phyloP scores from a whole-genome alignment of 2,113 vertebrate genomes.

The Drymodes brunneopygia region DNA sequence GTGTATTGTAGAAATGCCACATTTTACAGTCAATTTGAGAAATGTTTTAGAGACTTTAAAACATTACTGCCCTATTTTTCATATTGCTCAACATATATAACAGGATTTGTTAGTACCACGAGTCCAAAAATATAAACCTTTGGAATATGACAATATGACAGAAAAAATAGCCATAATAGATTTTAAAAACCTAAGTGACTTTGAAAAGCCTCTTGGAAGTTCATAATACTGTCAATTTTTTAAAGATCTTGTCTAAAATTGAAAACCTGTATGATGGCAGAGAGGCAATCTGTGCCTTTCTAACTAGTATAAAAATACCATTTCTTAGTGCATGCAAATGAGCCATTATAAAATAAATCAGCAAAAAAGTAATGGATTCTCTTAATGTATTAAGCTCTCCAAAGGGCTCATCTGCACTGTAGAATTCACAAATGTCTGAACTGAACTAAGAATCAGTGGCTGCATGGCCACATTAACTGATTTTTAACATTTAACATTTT shows the following conservation, averaged over 20 bases:
- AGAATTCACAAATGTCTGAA: not conserved
- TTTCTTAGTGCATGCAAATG: constrained; percentile 47
- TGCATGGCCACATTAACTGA: not conserved
- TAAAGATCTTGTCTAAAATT: constrained; percentile 59
- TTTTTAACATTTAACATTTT: too few species aligned
- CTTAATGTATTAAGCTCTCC: not conserved
- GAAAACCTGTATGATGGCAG: constrained; percentile 25
- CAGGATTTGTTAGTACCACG: not conserved
- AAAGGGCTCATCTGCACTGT: not conserved
- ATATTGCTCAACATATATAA: constrained; percentile 2
- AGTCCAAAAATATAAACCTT: constrained; percentile 8
- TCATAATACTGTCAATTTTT: constrained; percentile 38
- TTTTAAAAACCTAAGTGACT: constrained; percentile 49
- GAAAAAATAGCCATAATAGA: not conserved
- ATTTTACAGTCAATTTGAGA: constrained; percentile 60
- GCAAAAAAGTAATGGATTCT: constrained; percentile 46
- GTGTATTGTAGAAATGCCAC: constrained; percentile 12
- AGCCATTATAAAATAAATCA: constrained; percentile 59
- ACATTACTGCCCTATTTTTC: constrained; percentile 43
- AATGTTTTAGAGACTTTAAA: constrained; percentile 49
- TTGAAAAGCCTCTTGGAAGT: constrained; percentile 43
- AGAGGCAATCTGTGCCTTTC: constrained; percentile 40
- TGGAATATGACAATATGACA: not conserved
- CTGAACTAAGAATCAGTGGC: not conserved
- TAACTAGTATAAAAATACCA: not conserved